Percentiles rank a stretch among this genome's conserved stretches.
Evolutionary conservation across 2,113 vertebrate species (phyloP).

Genomic region (Arvicanthis niloticus): DNA sequence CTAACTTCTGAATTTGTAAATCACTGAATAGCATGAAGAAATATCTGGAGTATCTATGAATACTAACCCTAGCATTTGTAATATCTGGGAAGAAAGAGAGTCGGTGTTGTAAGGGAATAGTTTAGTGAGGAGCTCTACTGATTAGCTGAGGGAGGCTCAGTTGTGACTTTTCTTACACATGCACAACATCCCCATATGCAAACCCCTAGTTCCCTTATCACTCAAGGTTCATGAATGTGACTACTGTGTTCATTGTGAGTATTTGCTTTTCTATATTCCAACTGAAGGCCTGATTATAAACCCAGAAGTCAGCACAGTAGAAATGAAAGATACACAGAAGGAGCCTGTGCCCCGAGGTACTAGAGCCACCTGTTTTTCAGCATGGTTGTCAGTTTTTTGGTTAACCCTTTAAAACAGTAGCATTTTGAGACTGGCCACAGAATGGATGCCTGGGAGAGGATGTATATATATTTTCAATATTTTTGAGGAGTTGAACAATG

Average conservation of each 20-base stretch:
- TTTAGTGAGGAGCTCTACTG: background rate
- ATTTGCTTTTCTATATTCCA: background rate
- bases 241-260: background rate
- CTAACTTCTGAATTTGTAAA: background rate
- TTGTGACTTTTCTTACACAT: background rate
- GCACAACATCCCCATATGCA: background rate
- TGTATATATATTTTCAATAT: background rate
- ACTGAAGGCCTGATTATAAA: slow-evolving; percentile 32
- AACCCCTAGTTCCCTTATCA: background rate
- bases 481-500: background rate
- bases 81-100: background rate
- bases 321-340: background rate
- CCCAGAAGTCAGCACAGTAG: background rate
- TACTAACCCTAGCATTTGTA: background rate
- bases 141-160: background rate
- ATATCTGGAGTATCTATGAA: background rate
- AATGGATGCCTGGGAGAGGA: background rate
- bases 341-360: background rate
- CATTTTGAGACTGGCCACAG: background rate
- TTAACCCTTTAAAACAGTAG: slow-evolving; percentile 47
- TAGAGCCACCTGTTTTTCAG: background rate
- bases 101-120: too few relatives aligned
- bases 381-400: background rate
- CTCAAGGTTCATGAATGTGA: background rate
- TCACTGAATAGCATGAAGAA: background rate